These are phyloP conservation scores for Nemoura dubitans DNA, from an alignment of 2,888 invertebrate species.

Conservation along the genomic window DNA sequence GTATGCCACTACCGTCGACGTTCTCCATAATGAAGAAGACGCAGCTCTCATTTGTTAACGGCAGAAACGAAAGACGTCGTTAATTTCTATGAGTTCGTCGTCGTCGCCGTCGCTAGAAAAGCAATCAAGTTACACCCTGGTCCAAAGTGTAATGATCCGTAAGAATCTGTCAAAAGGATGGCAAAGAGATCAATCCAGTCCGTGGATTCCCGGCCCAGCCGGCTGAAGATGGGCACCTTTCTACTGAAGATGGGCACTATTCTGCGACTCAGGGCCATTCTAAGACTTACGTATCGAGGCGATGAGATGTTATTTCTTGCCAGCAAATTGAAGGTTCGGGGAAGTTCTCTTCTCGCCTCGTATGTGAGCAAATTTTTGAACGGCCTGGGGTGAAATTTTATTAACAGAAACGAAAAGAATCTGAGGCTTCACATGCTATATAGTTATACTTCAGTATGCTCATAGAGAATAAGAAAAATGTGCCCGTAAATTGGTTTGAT, in stretches of 20 bases:
- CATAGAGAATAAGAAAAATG: too few relatives aligned
- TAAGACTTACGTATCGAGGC: too few relatives aligned
- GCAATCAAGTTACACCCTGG: not conserved
- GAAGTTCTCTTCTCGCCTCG: too few relatives aligned
- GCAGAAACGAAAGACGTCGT: slow-evolving; percentile 7
- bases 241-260: not conserved
- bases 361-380: too few relatives aligned
- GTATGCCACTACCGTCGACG: not conserved
- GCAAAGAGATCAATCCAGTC: not conserved
- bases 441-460: too few relatives aligned
- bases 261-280: not conserved
- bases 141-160: not conserved
- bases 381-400: not conserved
- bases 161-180: not conserved
- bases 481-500: too few relatives aligned
- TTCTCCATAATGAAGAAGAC: not conserved
- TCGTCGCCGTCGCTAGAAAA: not conserved
- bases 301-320: too few relatives aligned
- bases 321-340: too few relatives aligned
- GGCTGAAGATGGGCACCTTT: not conserved
- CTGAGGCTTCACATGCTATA: too few relatives aligned
- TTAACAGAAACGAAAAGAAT: not conserved
- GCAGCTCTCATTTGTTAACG: slow-evolving; percentile 2
- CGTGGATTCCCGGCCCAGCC: not conserved
- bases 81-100: not conserved